phyloP scores from a whole-genome alignment of 2,113 vertebrate species.

The Sylvia atricapilla region DNA sequence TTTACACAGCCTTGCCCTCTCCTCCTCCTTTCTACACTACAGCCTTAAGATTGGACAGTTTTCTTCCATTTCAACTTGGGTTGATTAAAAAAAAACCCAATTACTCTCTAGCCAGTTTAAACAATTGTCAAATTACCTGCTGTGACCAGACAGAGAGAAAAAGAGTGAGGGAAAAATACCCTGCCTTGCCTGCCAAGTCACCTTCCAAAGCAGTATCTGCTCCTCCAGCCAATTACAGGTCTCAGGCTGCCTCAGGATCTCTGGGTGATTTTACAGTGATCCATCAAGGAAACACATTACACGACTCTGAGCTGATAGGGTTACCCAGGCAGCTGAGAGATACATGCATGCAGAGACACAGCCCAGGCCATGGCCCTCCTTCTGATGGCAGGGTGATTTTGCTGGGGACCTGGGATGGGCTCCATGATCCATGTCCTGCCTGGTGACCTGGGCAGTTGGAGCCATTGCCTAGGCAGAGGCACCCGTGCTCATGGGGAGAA shows the following conservation, averaged over 20 bases:
- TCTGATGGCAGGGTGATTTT: not conserved
- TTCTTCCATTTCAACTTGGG: not conserved
- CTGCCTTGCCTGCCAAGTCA: not conserved
- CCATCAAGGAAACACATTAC: not conserved
- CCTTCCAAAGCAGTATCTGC: not conserved
- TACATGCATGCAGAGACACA: not conserved
- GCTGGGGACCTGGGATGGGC: not conserved
- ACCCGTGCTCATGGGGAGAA: not conserved
- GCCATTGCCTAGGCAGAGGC: not conserved
- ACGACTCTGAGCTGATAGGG: not conserved
- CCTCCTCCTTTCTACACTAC: not conserved
- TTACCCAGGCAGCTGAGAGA: not conserved
- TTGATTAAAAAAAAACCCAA: not conserved
- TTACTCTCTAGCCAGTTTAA: not conserved
- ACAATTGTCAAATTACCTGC: not conserved
- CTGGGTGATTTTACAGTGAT: not conserved
- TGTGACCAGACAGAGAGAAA: not conserved
- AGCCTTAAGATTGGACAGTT: not conserved
- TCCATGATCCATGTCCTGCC: not conserved
- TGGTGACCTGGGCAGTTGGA: not conserved
- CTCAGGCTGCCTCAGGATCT: not conserved
- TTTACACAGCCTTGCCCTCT: not conserved
- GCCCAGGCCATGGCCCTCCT: rapidly evolving
- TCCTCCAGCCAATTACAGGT: not conserved
- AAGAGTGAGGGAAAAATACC: not conserved